Conservation (phyloP, 1,140 invertebrate genomes). For the Muscidifurax raptorellus region DNA sequence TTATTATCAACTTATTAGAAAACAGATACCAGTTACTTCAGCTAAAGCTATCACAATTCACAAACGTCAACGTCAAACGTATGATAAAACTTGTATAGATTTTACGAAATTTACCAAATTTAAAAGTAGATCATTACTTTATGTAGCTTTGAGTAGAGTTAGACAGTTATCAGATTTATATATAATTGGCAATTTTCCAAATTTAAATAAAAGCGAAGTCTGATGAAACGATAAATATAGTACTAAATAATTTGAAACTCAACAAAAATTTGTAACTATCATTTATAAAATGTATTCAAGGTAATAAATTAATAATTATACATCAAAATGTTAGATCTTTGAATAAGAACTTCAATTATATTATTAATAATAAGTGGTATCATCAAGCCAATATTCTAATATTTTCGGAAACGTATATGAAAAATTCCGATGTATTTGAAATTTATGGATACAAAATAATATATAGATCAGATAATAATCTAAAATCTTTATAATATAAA, state of each 20-base stretch:
- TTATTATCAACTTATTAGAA: not conserved
- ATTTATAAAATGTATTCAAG: not conserved
- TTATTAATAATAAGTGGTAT: not conserved
- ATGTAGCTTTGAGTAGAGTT: constrained; percentile 50
- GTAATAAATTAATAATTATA: not conserved
- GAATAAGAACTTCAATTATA: constrained; percentile 3
- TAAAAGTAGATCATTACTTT: constrained; percentile 40
- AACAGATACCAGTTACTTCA: constrained; percentile 54
- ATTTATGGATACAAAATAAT: too few relatives aligned
- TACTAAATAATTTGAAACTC: not conserved
- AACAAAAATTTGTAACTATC: not conserved
- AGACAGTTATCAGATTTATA: not conserved
- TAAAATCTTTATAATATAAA: not conserved
- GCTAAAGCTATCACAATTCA: constrained; percentile 58
- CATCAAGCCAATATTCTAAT: not conserved
- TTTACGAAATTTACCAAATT: constrained; percentile 22
- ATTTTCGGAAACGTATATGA: constrained; percentile 10
- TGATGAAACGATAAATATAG: not conserved
- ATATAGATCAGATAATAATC: not conserved
- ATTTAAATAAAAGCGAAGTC: not conserved
- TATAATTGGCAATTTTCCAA: not conserved
- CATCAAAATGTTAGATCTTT: not conserved
- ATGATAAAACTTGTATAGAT: constrained; percentile 48
- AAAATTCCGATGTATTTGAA: too few relatives aligned
- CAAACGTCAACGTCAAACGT: constrained; percentile 57